Percentiles rank a stretch among this genome's conserved stretches.
Evolutionary conservation across 2,888 invertebrate genomes (phyloP).

Genomic region (Heliconius aoede): DNA sequence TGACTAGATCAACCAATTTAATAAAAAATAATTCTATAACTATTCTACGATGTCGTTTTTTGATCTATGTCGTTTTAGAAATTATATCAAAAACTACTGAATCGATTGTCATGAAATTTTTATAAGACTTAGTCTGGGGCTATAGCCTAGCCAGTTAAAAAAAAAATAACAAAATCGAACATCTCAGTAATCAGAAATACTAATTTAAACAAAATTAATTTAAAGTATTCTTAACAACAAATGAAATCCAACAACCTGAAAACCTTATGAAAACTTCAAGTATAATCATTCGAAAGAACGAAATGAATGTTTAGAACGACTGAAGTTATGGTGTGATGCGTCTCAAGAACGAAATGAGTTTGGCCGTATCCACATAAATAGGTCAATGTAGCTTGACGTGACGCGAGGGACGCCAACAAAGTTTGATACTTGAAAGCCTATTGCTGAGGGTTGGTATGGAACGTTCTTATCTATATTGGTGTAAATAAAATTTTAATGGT

Average conservation of each 20-base stretch:
- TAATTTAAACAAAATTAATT: too few relatives aligned
- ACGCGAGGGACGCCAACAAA: slow-evolving; percentile 15
- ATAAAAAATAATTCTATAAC: too few relatives aligned
- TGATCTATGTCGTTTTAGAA: too few relatives aligned
- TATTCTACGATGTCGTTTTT: too few relatives aligned
- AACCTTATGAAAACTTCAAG: background rate
- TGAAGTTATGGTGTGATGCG: slow-evolving; percentile 4
- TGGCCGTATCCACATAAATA: slow-evolving; percentile 17
- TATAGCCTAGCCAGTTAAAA: too few relatives aligned
- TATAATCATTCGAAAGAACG: background rate
- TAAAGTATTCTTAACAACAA: too few relatives aligned
- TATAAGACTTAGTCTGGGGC: too few relatives aligned
- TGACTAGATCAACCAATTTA: too few relatives aligned
- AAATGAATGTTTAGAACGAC: slow-evolving; percentile 11
- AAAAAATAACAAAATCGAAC: too few relatives aligned
- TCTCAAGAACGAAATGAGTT: slow-evolving; percentile 11
- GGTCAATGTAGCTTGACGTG: slow-evolving; percentile 13
- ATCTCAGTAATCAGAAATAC: too few relatives aligned
- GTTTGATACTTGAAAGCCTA: slow-evolving; percentile 14
- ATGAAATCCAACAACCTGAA: background rate
- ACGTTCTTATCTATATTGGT: background rate
- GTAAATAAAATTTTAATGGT: background rate
- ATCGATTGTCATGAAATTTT: too few relatives aligned
- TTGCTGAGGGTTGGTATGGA: background rate
- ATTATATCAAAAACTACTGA: too few relatives aligned